Conservation (phyloP, 2,113 vertebrate species). For the Pampusana beccarii region DNA sequence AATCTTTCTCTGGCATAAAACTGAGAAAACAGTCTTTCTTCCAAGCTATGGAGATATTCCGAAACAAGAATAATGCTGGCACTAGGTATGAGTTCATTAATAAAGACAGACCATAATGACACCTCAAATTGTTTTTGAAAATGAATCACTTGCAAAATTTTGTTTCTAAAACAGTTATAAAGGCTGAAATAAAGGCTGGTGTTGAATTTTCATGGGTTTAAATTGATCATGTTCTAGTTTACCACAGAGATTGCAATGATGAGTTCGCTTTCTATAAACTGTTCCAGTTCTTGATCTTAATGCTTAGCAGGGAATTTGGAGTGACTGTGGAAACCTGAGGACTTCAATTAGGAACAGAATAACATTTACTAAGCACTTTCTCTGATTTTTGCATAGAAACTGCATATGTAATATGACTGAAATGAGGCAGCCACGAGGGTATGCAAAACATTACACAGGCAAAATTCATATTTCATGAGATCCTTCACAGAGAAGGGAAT, state of each 20-base stretch:
- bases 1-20: neutral
- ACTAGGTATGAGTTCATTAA: neutral
- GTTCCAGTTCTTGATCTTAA: neutral
- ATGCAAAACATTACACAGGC: neutral
- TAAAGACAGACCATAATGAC: neutral
- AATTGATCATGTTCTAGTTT: neutral
- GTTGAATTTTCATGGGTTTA: neutral
- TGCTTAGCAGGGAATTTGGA: neutral
- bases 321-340: neutral
- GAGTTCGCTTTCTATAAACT: neutral
- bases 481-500: neutral
- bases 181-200: neutral
- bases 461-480: conserved; percentile 37
- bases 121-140: neutral
- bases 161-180: neutral
- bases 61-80: neutral
- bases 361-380: neutral
- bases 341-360: neutral
- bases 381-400: neutral
- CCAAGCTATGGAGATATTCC: neutral
- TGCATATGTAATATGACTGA: neutral
- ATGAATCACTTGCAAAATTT: neutral
- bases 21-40: neutral
- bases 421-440: neutral
- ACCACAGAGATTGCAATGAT: neutral